A percentile compares a stretch with the other conserved stretches of the same genome.
Evolutionary conservation across 2,888 invertebrate genomes (phyloP).

Genomic region (Dascillus cervinus): DNA sequence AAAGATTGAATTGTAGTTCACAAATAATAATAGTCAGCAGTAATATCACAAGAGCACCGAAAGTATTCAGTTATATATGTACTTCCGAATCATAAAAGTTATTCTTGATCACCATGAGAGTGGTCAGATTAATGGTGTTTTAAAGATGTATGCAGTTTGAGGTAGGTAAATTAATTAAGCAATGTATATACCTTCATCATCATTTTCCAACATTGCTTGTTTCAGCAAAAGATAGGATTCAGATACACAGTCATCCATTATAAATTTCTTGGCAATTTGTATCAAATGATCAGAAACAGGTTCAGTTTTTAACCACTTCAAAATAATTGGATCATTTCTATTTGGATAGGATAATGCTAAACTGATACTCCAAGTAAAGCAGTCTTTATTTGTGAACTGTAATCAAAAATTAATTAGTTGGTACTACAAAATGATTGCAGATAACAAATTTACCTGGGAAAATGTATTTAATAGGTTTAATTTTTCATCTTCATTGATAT

Average conservation of each 20-base stretch:
- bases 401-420: conserved; percentile 8
- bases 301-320: conserved; percentile 43
- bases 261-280: conserved; percentile 33
- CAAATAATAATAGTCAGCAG: too few relatives aligned
- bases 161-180: too few relatives aligned
- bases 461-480: conserved; percentile 49
- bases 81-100: too few relatives aligned
- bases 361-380: conserved; percentile 42
- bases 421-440: conserved; percentile 5
- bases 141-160: too few relatives aligned
- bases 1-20: too few relatives aligned
- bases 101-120: too few relatives aligned
- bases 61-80: too few relatives aligned
- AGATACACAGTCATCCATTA: conserved; percentile 29
- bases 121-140: too few relatives aligned
- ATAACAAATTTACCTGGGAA: conserved; percentile 43
- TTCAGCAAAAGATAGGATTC: conserved; percentile 34
- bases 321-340: conserved; percentile 36
- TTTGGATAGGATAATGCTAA: conserved; percentile 43
- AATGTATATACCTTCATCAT: conserved; percentile 43
- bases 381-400: conserved; percentile 22
- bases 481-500: conserved; percentile 49
- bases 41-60: too few relatives aligned
- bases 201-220: conserved; percentile 36
- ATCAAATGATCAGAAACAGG: conserved; percentile 41